These are phyloP conservation scores for Hydrocynus forskahlii DNA, from an alignment of 2,797 vertebrate species.

Conservation along the genomic window DNA sequence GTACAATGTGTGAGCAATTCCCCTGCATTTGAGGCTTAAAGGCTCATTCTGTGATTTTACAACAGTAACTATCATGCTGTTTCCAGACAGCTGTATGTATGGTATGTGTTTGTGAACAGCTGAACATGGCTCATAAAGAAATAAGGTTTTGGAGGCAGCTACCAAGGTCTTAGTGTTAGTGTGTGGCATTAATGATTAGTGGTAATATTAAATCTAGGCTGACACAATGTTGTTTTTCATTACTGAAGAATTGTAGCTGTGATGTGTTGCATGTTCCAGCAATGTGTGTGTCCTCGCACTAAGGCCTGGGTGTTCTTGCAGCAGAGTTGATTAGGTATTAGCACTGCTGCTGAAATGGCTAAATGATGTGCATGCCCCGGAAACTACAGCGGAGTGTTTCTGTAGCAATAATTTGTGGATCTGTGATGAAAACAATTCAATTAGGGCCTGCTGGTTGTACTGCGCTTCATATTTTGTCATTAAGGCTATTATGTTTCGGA, in stretches of 20 bases:
- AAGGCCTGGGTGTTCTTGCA: conserved; percentile 1
- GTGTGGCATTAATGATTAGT: too few species aligned
- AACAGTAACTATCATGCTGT: neutral
- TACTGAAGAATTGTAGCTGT: neutral
- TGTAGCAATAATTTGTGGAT: conserved; percentile 45
- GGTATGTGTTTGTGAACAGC: neutral
- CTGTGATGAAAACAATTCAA: conserved; percentile 46
- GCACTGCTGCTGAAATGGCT: conserved; percentile 31
- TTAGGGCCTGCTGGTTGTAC: conserved; percentile 48
- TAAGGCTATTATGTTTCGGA: conserved; percentile 41
- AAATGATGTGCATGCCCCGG: conserved; percentile 32
- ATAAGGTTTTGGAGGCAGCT: too few species aligned
- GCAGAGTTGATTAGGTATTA: conserved; percentile 6
- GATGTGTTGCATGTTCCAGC: neutral
- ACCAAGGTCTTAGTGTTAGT: too few species aligned
- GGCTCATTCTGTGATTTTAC: too few species aligned
- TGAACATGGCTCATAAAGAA: neutral
- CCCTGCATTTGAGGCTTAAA: too few species aligned
- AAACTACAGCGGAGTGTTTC: conserved; percentile 41
- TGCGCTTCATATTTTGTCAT: conserved; percentile 48
- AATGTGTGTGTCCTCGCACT: neutral
- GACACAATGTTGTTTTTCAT: too few species aligned
- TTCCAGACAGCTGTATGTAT: too few species aligned
- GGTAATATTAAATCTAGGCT: too few species aligned
- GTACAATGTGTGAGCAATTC: too few species aligned